Base-by-base conservation (phyloP, 2,888 invertebrate genomes). In the Pycnomerus fuliginosus region DNA sequence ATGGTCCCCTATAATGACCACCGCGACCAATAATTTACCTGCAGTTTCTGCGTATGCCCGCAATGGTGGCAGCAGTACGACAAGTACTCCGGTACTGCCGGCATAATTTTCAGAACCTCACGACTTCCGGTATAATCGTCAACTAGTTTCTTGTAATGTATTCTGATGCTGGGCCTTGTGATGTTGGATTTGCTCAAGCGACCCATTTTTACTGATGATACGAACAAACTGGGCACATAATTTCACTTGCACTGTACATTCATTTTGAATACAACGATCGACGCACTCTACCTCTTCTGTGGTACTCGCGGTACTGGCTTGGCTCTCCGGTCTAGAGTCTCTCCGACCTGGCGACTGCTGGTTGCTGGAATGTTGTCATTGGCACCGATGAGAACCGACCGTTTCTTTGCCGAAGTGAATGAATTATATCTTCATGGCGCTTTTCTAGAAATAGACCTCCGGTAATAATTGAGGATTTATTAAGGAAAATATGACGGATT, bases 51-150 rank as follows among this genome's bases (percentile, higher is more conserved):
- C 61, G 75, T 76, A 67, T 80, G 79, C 45, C 80, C 80, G 59
- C 80, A 80, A 58, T 77, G 77, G 61, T 76, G 76, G 67, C 80
- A 80, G 58, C 78, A 79, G 64, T 79, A 80, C 40, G 79, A 78
- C 63, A 80, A 69, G 63, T 77, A 78, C 58, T 79, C 78, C 54
- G 78, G 76, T 44, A 78, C 62, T 16, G 74, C 71, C 24, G 78
- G 76, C 69, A 74, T 72, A 56, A 76, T 74, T 63, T 71, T 73
- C 67, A 47, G 43, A 73, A 71, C 49, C 48, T 65, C 64, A 44
- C 61, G 55, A 54, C 59, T 62, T 45, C 69, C 69, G 46, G 72
- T 70, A 58, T 73, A 74, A 54, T 80, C 80, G 65, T 80, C 78
- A 53, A 77, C 75, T 53, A 80, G 70, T 61, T 79, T 80, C 55